A percentile compares a stretch with the other conserved stretches of the same genome.
Conservation (phyloP, 92 coral and sea anemone species). For the Parazoanthus atlanticus region DNA sequence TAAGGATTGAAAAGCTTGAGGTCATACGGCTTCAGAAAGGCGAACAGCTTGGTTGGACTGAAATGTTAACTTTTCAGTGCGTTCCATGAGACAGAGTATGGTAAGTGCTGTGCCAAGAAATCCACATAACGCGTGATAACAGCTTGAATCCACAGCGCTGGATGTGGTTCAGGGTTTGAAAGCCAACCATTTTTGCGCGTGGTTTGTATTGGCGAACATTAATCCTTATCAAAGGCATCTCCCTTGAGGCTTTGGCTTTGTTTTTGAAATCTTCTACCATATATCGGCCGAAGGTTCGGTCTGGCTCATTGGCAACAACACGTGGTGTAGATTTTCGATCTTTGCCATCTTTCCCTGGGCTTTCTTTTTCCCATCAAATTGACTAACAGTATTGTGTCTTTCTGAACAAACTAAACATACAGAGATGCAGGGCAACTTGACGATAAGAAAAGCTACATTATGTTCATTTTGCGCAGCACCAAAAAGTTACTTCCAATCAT, state of each 20-base stretch:
- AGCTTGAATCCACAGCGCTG: conserved; percentile 38
- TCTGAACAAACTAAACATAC: no score
- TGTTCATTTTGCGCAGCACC: no score
- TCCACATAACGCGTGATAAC: conserved; percentile 46
- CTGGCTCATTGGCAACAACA: conserved; percentile 35
- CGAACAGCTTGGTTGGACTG: no score
- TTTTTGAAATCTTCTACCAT: conserved; percentile 35
- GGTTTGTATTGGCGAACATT: conserved; percentile 45
- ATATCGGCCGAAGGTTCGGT: conserved; percentile 43
- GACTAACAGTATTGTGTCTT: no score
- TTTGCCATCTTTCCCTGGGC: no score
- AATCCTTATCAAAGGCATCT: conserved; percentile 44
- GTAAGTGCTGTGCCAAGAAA: neutral
- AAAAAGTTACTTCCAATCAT: neutral
- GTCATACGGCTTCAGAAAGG: no score
- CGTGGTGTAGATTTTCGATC: conserved; percentile 11
- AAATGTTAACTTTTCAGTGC: conserved; percentile 38
- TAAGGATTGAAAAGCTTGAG: no score
- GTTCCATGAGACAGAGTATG: conserved; percentile 23
- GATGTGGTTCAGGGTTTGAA: conserved; percentile 44
- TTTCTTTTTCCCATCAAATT: no score
- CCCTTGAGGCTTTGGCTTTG: conserved; percentile 40
- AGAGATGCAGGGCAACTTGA: no score
- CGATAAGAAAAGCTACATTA: no score
- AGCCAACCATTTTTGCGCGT: conserved; percentile 45